Evolutionary conservation across 2,888 invertebrate genomes (phyloP), one percentile per base, ranked within the genome.

Genomic region (Glyphotaelius pellucidus): DNA sequence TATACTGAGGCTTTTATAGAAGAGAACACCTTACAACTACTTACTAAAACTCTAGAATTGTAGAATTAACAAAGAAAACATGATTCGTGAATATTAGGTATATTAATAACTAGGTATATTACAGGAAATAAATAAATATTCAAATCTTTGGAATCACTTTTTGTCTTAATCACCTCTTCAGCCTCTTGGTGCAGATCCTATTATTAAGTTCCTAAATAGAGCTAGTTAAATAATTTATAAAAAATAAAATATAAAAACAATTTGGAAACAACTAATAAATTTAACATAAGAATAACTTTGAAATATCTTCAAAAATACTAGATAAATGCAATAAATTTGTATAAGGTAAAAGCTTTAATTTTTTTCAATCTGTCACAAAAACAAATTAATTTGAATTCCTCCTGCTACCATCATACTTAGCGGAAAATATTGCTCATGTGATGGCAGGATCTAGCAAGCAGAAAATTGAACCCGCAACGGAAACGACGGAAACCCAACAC

Each of bases 81-180:
- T 67, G 25, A 67, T 67, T 67, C n/a, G 25, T 67, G 67, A 67
- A 67, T 67, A 67, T 67, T 67, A 42, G 42, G 42, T 11, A 67
- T 67, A 67, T 67, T 67, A 25, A 25, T 67, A 67, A n/a, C 25
- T 67, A 67, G 67, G 67, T 67, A 67, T 67, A 67, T 67, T 67
- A 67, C 67, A 87, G 30, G 12, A n/a, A 47, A 86, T 52, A 52
- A 87, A 47, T 52, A 87, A 31, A 87, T 30, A 42, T 87, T 87
- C 47, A 52, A 86, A 86, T 87, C 87, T 87, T 87, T 87, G 87
- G 87, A 87, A 87, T 87, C 87, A 87, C 87, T 47, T 87, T 87
- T 87, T 87, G 87, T 87, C 30, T 87, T 87, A 30, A 32, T 84
- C 31, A 31, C 87, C 31, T 87, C 87, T 67, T 87, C 87, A 87